A percentile compares a stretch with the other conserved stretches of the same genome.
Evolutionary conservation across 2,888 invertebrate genomes (phyloP).

Genomic region (Himalopsyche anomala): DNA sequence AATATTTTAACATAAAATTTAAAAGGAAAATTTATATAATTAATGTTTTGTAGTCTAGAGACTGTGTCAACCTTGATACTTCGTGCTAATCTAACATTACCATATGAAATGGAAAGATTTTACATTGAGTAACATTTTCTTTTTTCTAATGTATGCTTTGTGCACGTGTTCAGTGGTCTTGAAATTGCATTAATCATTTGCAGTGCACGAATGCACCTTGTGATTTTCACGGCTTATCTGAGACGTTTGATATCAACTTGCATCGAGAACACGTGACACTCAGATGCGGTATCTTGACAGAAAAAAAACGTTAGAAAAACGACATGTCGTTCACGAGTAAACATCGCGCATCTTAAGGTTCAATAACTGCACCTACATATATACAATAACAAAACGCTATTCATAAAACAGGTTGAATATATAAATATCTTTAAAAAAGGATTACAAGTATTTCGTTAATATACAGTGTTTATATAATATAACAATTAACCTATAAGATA

Average conservation of each 20-base stretch:
- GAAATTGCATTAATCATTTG: slow-evolving; percentile 21
- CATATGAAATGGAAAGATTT: slow-evolving; percentile 23
- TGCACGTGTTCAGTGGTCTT: slow-evolving; percentile 40
- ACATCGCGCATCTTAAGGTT: not conserved
- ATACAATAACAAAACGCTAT: not conserved
- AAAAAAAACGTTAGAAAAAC: not conserved
- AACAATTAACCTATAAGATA: no score
- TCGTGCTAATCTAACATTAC: not conserved
- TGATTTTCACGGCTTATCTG: slow-evolving; percentile 34
- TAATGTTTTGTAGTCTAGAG: not conserved
- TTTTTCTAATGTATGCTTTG: not conserved
- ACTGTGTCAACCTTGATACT: not conserved
- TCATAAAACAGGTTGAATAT: no score
- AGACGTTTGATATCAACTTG: not conserved
- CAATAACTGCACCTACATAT: slow-evolving; percentile 21
- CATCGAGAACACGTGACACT: not conserved
- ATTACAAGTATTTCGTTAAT: no score
- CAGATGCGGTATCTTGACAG: not conserved
- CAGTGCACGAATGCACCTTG: slow-evolving; percentile 37
- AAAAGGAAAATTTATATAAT: not conserved
- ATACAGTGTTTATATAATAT: no score
- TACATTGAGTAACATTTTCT: not conserved
- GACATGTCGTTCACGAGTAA: no score
- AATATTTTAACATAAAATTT: not conserved
- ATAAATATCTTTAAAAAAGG: no score